These are phyloP conservation scores for Stylophora pistillata DNA, from an alignment of 64 coral and sea anemone species.

Conservation along the genomic window DNA sequence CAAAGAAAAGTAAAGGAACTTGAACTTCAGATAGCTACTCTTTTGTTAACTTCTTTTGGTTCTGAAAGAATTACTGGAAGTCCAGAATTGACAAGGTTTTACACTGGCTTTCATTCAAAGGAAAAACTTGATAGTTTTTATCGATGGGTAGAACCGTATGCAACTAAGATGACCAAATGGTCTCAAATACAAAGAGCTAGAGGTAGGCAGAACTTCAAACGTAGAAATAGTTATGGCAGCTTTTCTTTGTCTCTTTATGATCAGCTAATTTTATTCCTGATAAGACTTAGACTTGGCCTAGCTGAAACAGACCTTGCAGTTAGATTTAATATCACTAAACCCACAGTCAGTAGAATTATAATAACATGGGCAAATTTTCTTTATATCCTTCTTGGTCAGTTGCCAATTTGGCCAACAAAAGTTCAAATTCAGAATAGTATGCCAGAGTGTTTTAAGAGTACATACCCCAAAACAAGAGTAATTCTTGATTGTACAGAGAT, in stretches of 20 bases:
- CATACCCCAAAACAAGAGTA: slow-evolving; percentile 21
- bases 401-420: slow-evolving; percentile 27
- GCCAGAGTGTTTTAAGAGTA: not conserved
- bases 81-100: slow-evolving; percentile 7
- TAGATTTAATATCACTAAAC: slow-evolving; percentile 22
- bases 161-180: slow-evolving; percentile 1
- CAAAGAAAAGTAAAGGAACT: too few species aligned
- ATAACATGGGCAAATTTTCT: slow-evolving; percentile 48
- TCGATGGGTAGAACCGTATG: not conserved
- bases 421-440: not conserved
- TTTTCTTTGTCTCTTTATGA: slow-evolving; percentile 4
- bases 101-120: slow-evolving; percentile 28
- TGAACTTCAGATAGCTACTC: too few species aligned
- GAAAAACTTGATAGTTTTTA: not conserved
- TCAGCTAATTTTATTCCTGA: slow-evolving; percentile 30
- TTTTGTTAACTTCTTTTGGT: too few species aligned
- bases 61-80: not conserved
- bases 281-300: slow-evolving; percentile 5
- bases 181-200: slow-evolving; percentile 6
- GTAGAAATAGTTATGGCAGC: not conserved
- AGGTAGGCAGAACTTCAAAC: not conserved
- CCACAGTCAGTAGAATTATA: too few species aligned
- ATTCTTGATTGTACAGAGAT: slow-evolving; percentile 50
- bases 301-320: slow-evolving; percentile 10
- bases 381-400: slow-evolving; percentile 25